Evolutionary conservation across 1,140 invertebrate species (phyloP), one percentile per base, ranked within the genome.

Genomic region (Cardiocondyla obscurior): DNA sequence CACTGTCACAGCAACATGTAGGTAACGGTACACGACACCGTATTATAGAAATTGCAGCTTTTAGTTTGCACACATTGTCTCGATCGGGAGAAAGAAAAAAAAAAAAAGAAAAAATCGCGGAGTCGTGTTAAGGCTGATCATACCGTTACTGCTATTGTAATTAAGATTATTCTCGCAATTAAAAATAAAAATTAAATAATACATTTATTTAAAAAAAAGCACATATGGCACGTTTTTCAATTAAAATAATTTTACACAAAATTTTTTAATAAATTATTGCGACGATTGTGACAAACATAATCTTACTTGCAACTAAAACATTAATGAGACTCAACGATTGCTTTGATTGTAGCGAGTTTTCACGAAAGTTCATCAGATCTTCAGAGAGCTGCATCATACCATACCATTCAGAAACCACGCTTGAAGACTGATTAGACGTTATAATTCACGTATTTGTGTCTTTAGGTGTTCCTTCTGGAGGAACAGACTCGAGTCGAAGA

Each of bases 381-480:
- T 79, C 12, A 30, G 55, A 46, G 22, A 51, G 30, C 22, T 79
- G 22, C 36, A 12, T 79, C 74, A 79, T 79, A 69, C 2, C 62
- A 53, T 79, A 28, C 36, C 36, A 79, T 42, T 28, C 28, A 64
- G 28, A 64, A 46, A 74, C 4, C 53, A n/a, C 30, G 57, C 14
- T 39, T 22, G 39, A 51, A 39, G 28, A 14, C 12, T 49, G 7
- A 22, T 39, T 33, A 25, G 16, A 39, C 6, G 36, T 77, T 25
- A 77, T 69, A 67, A 79, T 58, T 44, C 36, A 55, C 39, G 55
- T n/a, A 60, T 22, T 87, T 86, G 55, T 90, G 57, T 39, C 65
- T 89, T 36, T 90, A 96, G 96, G 96, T 97, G 46, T 96, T 97
- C 91, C 93, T 96, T 12, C 85, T 96, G 85, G 96, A 96, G 88